Conservation (phyloP, 2,113 vertebrate species). For the Rhynchomys soricoides region DNA sequence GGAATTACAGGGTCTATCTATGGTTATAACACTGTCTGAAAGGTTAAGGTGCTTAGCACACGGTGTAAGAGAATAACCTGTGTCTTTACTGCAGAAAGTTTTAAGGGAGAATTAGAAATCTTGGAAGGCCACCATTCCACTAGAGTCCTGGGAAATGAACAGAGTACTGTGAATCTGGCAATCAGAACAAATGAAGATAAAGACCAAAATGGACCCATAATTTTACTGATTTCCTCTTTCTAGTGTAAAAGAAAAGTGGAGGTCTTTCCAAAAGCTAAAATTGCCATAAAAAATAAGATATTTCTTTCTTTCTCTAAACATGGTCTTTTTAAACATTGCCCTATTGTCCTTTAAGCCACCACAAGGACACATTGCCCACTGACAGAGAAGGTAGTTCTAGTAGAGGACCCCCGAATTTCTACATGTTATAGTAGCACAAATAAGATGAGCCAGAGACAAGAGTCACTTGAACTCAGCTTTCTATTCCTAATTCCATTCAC, state of each 20-base stretch:
- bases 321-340: slow-evolving; percentile 34
- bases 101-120: slow-evolving; percentile 17
- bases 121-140: not conserved
- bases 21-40: slow-evolving; percentile 61
- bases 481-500: slow-evolving; percentile 4
- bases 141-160: not conserved
- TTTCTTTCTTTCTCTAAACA: slow-evolving; percentile 54
- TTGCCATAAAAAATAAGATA: slow-evolving; percentile 3
- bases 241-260: slow-evolving; percentile 52
- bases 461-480: slow-evolving; percentile 8
- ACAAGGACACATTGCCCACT: not conserved
- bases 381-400: slow-evolving; percentile 11
- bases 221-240: slow-evolving; percentile 29
- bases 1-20: slow-evolving; percentile 33
- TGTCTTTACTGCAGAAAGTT: slow-evolving; percentile 45
- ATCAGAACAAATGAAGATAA: slow-evolving; percentile 50
- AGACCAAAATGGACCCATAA: slow-evolving; percentile 38
- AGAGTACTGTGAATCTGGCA: not conserved
- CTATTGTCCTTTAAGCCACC: not conserved
- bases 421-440: not conserved
- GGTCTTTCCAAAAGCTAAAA: slow-evolving; percentile 46
- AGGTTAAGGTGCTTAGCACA: slow-evolving; percentile 59
- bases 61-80: slow-evolving; percentile 49
- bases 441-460: not conserved
- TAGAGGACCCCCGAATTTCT: not conserved